These are phyloP conservation scores for Nothobranchius kuhntae DNA, from an alignment of 2,113 vertebrate species.

Conservation along the genomic window DNA sequence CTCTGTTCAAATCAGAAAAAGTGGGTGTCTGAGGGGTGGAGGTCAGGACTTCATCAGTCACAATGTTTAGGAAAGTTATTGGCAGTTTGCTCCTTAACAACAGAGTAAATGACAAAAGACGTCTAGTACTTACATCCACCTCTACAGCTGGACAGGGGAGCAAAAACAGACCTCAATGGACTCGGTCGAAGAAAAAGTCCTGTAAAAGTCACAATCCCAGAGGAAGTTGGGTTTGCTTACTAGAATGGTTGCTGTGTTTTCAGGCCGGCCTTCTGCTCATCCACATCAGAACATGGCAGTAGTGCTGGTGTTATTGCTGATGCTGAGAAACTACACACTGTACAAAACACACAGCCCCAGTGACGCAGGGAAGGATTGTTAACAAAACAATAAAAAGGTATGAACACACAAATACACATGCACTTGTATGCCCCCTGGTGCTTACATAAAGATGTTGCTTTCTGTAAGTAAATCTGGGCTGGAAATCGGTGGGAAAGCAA, in stretches of 20 bases:
- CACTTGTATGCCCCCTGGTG: conserved; percentile 58
- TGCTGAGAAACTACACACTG: conserved; percentile 66
- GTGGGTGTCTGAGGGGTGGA: conserved; percentile 51
- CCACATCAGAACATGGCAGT: conserved; percentile 50
- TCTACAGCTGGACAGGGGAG: conserved; percentile 18
- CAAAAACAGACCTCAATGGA: conserved; percentile 5
- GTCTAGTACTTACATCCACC: conserved; percentile 34
- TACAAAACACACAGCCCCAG: conserved; percentile 64
- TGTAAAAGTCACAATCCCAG: conserved; percentile 13
- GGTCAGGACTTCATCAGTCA: conserved; percentile 33
- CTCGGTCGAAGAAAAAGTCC: conserved; percentile 17
- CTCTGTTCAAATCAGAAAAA: conserved; percentile 64
- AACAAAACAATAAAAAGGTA: conserved; percentile 55
- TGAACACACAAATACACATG: conserved; percentile 29
- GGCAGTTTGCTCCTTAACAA: not conserved
- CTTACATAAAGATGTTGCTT: not conserved
- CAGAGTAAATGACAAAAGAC: conserved; percentile 4
- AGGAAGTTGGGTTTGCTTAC: conserved; percentile 8
- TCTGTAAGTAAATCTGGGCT: too few species aligned
- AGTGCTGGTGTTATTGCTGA: conserved; percentile 70
- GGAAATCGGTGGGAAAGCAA: too few species aligned
- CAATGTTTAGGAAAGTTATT: not conserved
- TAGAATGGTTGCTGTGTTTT: conserved; percentile 39
- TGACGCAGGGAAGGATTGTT: conserved; percentile 64
- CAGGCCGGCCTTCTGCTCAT: conserved; percentile 34